phyloP scores from a whole-genome alignment of 2,113 vertebrate species.

The Perca fluviatilis region DNA sequence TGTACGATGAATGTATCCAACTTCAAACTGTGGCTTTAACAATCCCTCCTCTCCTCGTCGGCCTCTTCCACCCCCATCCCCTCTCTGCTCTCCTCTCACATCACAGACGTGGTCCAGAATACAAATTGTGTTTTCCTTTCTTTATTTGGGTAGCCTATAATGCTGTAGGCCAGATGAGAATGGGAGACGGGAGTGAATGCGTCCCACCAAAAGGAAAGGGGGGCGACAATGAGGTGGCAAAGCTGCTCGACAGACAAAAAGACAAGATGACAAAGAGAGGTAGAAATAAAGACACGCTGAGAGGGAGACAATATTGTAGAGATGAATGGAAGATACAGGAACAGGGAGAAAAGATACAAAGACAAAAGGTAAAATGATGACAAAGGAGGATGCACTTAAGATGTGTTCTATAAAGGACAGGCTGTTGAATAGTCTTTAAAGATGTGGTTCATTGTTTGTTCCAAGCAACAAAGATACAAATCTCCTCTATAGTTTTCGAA shows the following conservation, averaged over 20 bases:
- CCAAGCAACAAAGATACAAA: background rate
- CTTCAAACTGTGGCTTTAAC: conserved; percentile 70
- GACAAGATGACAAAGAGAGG: conserved; percentile 22
- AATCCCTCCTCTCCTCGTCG: conserved; percentile 19
- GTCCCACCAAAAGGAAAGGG: conserved; percentile 30
- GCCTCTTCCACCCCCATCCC: background rate
- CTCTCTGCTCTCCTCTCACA: conserved; percentile 16
- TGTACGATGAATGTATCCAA: conserved; percentile 51
- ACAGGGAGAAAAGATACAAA: background rate
- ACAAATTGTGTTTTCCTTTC: conserved; percentile 71
- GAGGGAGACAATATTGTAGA: conserved; percentile 14
- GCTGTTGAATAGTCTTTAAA: background rate
- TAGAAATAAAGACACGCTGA: background rate
- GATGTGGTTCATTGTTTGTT: background rate
- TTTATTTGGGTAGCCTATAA: conserved; percentile 60
- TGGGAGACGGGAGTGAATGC: conserved; percentile 33
- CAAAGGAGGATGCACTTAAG: background rate
- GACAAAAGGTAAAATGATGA: background rate
- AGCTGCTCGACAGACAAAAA: conserved; percentile 47
- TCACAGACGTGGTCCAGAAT: conserved; percentile 67
- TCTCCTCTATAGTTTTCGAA: background rate
- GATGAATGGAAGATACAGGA: conserved; percentile 22
- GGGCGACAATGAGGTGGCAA: conserved; percentile 31
- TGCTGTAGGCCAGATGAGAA: conserved; percentile 46
- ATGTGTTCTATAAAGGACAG: background rate